Base-by-base conservation (phyloP, 2,113 vertebrate genomes). In the Porphyrio hochstetteri region DNA sequence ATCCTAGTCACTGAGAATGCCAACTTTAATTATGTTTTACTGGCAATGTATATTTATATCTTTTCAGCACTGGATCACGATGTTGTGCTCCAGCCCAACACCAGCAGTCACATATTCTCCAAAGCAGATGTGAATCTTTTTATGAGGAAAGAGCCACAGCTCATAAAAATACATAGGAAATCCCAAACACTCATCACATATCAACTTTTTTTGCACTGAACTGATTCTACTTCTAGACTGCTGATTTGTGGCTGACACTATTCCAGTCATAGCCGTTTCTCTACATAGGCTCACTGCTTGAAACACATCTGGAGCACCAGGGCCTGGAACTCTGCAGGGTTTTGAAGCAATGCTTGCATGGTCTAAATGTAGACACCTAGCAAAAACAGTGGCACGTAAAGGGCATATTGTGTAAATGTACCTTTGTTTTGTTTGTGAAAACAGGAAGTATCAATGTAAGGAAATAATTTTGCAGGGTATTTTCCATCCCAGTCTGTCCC, bases 21-120 rank as follows among this genome's bases (percentile, higher is more conserved):
- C 90, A 96, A 33, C 61, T 95, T 95, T 92, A 92, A 91, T 95
- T 95, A 95, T 55, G 48, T 86, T 94, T 95, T 93, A 53, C 50
- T 96, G 86, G 77, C 88, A 95, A 52, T 31, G 36, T 69, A 19
- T 65, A 92, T 81, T 80, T 92, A 10, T 81, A 56, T 71, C 67
- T 94, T 78, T 86, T 88, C 80, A 82, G 65, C 71, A 72, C 71
- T 60, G 70, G 81, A 75, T 61, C 72, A 76, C 81, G 77, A 72
- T 67, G 74, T 31, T 83, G 76, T 85, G 69, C 77, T 91, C 16
- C 44, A 82, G 59, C 82, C 76, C 69, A 90, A 35, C 44, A 71
- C 46, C 56, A 70, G 88, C 76, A 88, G 65, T 74, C 25, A 1
- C 63, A 23, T 82, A 86, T 79, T 31, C 48, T 90, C 85, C 76